Percentiles rank a stretch among this genome's conserved stretches.
Evolutionary conservation across 23 tunicate species (phyloP).

Genomic region (Phallusia fumigata): DNA sequence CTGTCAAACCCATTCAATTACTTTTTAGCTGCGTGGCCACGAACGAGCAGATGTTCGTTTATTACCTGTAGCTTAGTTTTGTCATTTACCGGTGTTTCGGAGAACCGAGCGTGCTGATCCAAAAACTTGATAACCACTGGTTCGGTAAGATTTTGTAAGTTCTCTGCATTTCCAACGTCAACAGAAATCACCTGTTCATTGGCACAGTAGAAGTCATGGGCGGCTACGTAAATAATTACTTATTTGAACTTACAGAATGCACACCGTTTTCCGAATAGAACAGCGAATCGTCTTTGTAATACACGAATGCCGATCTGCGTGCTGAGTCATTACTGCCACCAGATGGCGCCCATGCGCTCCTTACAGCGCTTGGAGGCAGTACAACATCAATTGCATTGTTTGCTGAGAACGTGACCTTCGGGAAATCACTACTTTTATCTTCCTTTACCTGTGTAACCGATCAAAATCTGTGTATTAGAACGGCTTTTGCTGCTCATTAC

Average conservation of each 20-base stretch:
- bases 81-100: not conserved
- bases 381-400: not conserved
- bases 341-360: not conserved
- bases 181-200: not conserved
- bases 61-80: not conserved
- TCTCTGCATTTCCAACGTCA: not conserved
- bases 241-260: not conserved
- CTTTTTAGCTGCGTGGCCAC: not conserved
- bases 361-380: slow-evolving; percentile 3
- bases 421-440: not conserved
- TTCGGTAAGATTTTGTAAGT: not conserved
- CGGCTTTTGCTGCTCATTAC: not conserved
- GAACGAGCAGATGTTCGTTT: not conserved
- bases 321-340: not conserved
- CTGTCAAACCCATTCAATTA: not conserved
- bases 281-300: slow-evolving; percentile 8
- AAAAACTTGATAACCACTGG: not conserved
- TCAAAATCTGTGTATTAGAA: not conserved
- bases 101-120: not conserved
- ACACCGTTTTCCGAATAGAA: not conserved
- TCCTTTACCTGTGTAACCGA: not conserved
- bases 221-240: no score
- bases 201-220: not conserved
- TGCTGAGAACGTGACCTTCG: not conserved
- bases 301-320: not conserved